A percentile compares a stretch with the other conserved stretches of the same genome.
Conservation (phyloP, 2,888 invertebrate species). For the Philaethria dido region DNA sequence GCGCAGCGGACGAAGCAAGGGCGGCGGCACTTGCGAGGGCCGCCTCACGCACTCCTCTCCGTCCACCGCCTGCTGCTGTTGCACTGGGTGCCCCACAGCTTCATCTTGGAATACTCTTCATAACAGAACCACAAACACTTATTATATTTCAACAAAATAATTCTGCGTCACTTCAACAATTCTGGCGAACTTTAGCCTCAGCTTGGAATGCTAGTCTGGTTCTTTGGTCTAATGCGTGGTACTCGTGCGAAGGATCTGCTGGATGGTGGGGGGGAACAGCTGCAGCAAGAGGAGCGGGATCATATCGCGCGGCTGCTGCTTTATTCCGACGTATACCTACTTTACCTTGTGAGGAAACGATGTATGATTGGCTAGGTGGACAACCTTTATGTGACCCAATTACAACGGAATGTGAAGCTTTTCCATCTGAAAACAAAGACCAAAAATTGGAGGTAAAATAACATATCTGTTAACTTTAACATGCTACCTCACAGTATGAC, state of each 20-base stretch:
- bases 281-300: constrained; percentile 70
- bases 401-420: constrained; percentile 72
- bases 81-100: constrained; percentile 80
- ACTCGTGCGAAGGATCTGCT: constrained; percentile 68
- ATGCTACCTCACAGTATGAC: not conserved
- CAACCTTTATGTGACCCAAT: constrained; percentile 65
- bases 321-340: constrained; percentile 85
- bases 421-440: constrained; percentile 56
- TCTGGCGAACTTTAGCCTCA: constrained; percentile 81
- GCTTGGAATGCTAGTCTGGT: constrained; percentile 77
- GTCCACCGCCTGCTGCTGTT: constrained; percentile 73
- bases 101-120: constrained; percentile 76
- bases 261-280: constrained; percentile 79
- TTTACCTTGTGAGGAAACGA: constrained; percentile 88
- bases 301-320: constrained; percentile 83
- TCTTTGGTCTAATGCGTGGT: constrained; percentile 78
- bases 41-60: constrained; percentile 69
- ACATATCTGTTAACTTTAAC: not conserved
- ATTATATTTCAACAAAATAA: constrained; percentile 79
- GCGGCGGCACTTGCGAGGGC: constrained; percentile 73
- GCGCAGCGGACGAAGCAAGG: constrained; percentile 68
- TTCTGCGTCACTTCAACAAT: constrained; percentile 77
- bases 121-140: constrained; percentile 68
- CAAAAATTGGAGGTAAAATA: constrained; percentile 62
- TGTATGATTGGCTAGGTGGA: constrained; percentile 87